Base-by-base conservation (phyloP, 37 sponge, comb jelly and placozoan species). In the Crambe crambe region DNA sequence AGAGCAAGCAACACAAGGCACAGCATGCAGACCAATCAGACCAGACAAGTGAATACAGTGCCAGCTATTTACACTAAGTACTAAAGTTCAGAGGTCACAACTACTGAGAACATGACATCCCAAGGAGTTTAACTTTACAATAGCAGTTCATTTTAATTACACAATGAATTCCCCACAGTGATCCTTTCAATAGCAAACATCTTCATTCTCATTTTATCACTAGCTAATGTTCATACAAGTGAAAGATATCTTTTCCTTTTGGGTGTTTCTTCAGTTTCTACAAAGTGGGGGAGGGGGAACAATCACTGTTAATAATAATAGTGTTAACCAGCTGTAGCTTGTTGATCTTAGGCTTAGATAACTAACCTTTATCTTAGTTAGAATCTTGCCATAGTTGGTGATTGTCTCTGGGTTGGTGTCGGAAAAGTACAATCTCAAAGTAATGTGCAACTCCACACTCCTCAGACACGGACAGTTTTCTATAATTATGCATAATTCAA, bases 171-270 rank as follows among this genome's bases (percentile, higher is more conserved):
- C n/a, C 12, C 51, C 51, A 47, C 51, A 15, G 51, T 47, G 6
- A 47, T 47, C 51, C 12, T 47, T 12, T 47, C 51, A 15, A 47
- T 47, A 47, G 51, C 12, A 15, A 47, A 47, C 51, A 47, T 47
- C 51, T 15, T 15, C 51, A 47, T 15, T 15, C 51, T 12, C 51
- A 47, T n/a, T n/a, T n/a, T n/a, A n/a, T n/a, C n/a, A 47, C 6
- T 60, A 6, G 6, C 25, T 78, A 78, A 39, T 78, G 78, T 43
- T 78, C 78, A 66, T 61, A 41, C 8, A 81, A 70, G 6, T 71
- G 72, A 60, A 81, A 72, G 34, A 72, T 61, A 8, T 60, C 35
- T 72, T 44, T 58, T 23, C 60, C 41, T 29, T 2, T 71, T 3
- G 70, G 57, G 23, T 69, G 70, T 12, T 58, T 58, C 60, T 59